Conservation (phyloP, 2,797 vertebrate species). For the Hephaestus fuliginosus region DNA sequence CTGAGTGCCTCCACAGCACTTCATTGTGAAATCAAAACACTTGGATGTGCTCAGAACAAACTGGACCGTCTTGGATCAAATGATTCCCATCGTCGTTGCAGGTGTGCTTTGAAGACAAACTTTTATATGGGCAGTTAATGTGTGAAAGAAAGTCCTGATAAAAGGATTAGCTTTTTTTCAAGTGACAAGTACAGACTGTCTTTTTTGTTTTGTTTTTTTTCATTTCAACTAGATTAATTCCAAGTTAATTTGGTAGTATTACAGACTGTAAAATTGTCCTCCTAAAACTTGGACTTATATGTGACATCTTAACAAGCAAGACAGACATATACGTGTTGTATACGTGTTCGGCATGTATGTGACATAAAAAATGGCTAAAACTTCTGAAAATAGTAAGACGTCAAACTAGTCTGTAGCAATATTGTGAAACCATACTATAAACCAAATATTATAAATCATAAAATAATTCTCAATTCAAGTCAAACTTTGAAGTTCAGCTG, state of each 20-base stretch:
- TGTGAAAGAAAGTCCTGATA: neutral
- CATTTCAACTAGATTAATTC: neutral
- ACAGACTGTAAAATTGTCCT: neutral
- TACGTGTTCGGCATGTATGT: neutral
- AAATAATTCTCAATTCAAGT: neutral
- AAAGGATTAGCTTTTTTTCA: neutral
- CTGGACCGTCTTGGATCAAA: constrained; percentile 3
- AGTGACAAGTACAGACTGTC: neutral
- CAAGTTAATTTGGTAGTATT: neutral
- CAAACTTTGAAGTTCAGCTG: neutral
- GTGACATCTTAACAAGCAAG: neutral
- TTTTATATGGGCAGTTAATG: neutral
- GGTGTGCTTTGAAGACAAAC: neutral
- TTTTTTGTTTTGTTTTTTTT: neutral
- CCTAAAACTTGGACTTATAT: neutral
- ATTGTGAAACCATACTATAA: neutral
- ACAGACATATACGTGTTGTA: too few relatives aligned
- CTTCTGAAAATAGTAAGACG: neutral
- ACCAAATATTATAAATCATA: neutral
- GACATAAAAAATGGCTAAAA: neutral
- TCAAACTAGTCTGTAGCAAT: neutral
- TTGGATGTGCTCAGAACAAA: constrained; percentile 9
- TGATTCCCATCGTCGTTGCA: neutral
- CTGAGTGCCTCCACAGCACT: constrained; percentile 20
- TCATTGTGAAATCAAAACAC: constrained; percentile 51